Evolutionary conservation across 2,113 vertebrate genomes (phyloP).

Genomic region (Acrocephalus kingi): DNA sequence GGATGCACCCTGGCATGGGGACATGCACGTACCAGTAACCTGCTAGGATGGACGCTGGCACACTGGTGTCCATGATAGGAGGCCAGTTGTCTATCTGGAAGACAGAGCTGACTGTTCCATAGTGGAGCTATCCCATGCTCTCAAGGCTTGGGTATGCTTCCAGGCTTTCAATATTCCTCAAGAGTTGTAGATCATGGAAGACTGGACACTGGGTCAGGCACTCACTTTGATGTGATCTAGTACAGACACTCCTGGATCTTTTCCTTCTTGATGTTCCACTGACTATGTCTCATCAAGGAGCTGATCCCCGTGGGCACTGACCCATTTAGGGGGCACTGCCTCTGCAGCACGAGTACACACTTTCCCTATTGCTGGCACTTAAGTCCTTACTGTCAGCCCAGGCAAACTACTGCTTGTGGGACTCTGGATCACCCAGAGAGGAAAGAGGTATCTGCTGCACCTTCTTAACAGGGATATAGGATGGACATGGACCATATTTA

Average conservation of each 20-base stretch:
- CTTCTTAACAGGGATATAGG: background rate
- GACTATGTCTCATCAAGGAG: background rate
- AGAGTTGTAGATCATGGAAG: background rate
- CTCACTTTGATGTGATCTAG: background rate
- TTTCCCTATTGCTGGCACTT: background rate
- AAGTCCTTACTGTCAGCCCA: background rate
- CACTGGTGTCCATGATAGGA: background rate
- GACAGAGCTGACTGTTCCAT: background rate
- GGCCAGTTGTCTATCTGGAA: background rate
- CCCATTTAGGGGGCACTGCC: background rate
- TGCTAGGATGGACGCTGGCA: background rate
- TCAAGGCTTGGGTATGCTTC: background rate
- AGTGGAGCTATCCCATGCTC: background rate
- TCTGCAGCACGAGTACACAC: accelerated
- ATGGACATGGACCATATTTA: too few relatives aligned
- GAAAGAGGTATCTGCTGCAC: background rate
- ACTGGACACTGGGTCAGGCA: background rate
- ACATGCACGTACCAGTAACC: background rate
- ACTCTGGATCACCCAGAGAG: background rate
- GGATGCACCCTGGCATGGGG: too few relatives aligned
- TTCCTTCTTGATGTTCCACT: background rate
- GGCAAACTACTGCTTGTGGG: background rate
- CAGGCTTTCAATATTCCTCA: background rate
- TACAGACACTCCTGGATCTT: background rate
- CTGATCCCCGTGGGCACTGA: background rate